Evolutionary conservation across 2,113 vertebrate species (phyloP).

Genomic region (Cephalopterus ornatus): DNA sequence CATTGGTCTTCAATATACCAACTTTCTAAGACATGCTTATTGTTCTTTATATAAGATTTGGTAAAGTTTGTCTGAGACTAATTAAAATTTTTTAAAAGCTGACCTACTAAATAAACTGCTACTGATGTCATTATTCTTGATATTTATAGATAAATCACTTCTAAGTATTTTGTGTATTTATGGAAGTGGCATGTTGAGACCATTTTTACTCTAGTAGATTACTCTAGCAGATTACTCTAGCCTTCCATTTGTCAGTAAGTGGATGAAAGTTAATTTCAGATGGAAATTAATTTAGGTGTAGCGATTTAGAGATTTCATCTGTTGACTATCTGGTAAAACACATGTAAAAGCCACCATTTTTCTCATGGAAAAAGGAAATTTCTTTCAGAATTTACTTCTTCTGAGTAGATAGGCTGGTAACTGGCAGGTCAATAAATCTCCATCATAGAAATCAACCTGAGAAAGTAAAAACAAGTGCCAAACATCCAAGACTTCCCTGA

Average conservation of each 20-base stretch:
- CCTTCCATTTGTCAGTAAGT: not conserved
- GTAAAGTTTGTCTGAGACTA: not conserved
- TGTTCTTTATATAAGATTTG: not conserved
- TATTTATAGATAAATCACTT: not conserved
- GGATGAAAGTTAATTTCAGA: not conserved
- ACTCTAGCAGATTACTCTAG: not conserved
- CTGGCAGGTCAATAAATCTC: not conserved
- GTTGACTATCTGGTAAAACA: not conserved
- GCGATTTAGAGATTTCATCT: not conserved
- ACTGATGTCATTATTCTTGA: not conserved
- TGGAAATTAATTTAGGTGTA: not conserved
- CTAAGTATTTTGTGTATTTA: not conserved
- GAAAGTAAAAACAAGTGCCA: not conserved
- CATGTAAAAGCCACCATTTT: not conserved
- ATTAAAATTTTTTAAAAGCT: not conserved
- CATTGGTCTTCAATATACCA: not conserved
- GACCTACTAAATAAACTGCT: not conserved
- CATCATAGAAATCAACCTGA: not conserved
- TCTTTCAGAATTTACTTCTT: not conserved
- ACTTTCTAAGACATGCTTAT: not conserved
- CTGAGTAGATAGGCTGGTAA: not conserved
- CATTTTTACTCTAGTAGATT: not conserved
- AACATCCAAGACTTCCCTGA: not conserved
- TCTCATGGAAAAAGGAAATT: not conserved
- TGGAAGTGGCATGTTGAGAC: not conserved